Percentiles rank a stretch among this genome's conserved stretches.
Evolutionary conservation across 2,797 vertebrate genomes (phyloP).

Genomic region (Myotis vivesi): DNA sequence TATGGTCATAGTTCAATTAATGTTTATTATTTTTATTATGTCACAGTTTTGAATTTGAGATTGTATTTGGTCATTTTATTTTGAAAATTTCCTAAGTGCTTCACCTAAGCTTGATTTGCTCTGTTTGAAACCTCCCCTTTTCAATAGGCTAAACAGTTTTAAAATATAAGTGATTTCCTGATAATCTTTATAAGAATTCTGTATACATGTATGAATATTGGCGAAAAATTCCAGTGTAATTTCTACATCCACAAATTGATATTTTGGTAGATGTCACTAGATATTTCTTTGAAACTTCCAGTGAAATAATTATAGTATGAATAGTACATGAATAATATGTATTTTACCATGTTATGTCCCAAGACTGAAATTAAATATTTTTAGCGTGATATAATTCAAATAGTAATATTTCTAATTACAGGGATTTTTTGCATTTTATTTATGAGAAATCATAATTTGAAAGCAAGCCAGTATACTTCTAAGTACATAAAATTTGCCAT

Average conservation of each 20-base stretch:
- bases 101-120: not conserved
- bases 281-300: not conserved
- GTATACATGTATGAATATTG: not conserved
- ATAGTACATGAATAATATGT: not conserved
- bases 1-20: not conserved
- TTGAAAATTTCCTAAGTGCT: not conserved
- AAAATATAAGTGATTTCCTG: not conserved
- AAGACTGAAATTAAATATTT: not conserved
- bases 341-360: not conserved
- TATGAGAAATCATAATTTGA: constrained; percentile 54
- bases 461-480: constrained; percentile 12
- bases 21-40: not conserved
- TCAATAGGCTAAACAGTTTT: not conserved
- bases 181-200: not conserved
- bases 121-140: not conserved
- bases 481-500: constrained; percentile 27
- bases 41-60: constrained; percentile 16
- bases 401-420: not conserved
- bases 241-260: not conserved
- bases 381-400: not conserved
- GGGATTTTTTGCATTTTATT: constrained; percentile 30
- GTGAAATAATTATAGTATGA: not conserved
- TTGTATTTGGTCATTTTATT: constrained; percentile 21
- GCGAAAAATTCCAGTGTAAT: not conserved
- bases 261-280: not conserved